A percentile compares a stretch with the other conserved stretches of the same genome.
phyloP scores from a whole-genome alignment of 2,888 invertebrate species.

The Diplazon laetatorius region DNA sequence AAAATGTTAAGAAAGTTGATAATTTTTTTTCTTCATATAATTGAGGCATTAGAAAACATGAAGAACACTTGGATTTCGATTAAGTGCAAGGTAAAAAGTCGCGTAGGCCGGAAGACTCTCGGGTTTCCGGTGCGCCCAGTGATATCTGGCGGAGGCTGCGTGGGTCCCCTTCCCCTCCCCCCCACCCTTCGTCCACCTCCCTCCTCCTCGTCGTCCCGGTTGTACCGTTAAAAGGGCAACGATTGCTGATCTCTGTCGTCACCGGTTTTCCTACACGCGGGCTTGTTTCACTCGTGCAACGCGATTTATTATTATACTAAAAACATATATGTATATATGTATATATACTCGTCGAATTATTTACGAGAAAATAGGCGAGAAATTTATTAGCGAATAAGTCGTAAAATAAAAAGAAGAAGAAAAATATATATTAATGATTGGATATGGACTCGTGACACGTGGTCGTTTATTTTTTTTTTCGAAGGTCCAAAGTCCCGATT shows the following conservation, averaged over 20 bases:
- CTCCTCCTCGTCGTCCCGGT: too few species aligned
- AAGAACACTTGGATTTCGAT: not conserved
- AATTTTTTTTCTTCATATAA: too few species aligned
- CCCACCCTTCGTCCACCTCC: too few species aligned
- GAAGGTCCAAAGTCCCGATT: not conserved
- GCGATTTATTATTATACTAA: conserved; percentile 52
- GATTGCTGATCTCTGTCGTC: conserved; percentile 61
- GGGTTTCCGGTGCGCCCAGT: conserved; percentile 34
- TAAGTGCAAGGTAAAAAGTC: conserved; percentile 6
- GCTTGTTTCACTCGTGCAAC: conserved; percentile 41
- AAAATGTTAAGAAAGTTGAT: too few species aligned
- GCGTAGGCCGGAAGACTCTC: conserved; percentile 35
- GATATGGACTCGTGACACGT: not conserved
- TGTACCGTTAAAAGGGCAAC: conserved; percentile 51
- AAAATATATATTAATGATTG: too few species aligned
- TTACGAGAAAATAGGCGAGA: conserved; percentile 3
- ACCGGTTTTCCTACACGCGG: conserved; percentile 53
- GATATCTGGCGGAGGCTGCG: conserved; percentile 64
- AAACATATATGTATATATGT: too few species aligned
- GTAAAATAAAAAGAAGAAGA: too few species aligned
- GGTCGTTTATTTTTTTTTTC: not conserved
- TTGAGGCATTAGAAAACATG: too few species aligned
- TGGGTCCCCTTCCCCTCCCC: too few species aligned
- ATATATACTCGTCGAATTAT: conserved; percentile 57
- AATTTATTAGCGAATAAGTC: conserved; percentile 3